Conservation (phyloP, 1,140 invertebrate genomes). For the Drosophila melanogaster region DNA sequence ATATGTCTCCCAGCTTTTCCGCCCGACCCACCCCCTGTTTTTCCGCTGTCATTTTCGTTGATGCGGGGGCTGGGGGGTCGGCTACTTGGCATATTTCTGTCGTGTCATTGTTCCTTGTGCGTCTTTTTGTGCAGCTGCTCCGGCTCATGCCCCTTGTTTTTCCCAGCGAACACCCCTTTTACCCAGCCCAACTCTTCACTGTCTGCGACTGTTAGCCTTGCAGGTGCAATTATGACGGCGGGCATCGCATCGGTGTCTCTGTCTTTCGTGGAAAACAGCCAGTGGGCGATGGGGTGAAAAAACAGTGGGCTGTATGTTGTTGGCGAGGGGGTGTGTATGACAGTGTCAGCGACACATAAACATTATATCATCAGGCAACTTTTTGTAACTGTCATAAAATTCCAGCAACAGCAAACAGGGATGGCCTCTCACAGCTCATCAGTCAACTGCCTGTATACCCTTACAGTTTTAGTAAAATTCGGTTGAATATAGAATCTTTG, state of each 20-base stretch:
- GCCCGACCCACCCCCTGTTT: background rate
- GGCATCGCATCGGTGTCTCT: conserved; percentile 31
- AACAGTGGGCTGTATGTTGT: conserved; percentile 1
- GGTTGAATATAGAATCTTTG: no score
- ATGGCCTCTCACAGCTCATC: background rate
- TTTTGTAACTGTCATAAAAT: conserved; percentile 79
- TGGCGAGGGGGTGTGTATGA: conserved; percentile 2
- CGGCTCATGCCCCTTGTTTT: conserved; percentile 11
- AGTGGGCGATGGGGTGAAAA: background rate
- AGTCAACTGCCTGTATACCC: conserved; percentile 9
- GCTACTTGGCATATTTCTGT: conserved; percentile 81
- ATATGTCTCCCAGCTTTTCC: conserved; percentile 48
- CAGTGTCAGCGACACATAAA: conserved; percentile 80
- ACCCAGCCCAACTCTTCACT: conserved; percentile 5
- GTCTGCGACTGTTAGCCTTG: conserved; percentile 75
- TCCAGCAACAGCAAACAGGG: conserved; percentile 46
- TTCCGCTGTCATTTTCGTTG: conserved; percentile 48
- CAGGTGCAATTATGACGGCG: conserved; percentile 78
- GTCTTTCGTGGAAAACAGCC: conserved; percentile 8
- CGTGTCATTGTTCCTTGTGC: conserved; percentile 75
- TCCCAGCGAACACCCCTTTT: background rate
- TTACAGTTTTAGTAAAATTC: background rate
- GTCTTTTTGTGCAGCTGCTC: conserved; percentile 59
- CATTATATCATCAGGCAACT: conserved; percentile 81
- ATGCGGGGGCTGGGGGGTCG: conserved; percentile 35